Evolutionary conservation across 2,888 invertebrate genomes (phyloP).

Genomic region (Bimastos eiseni): DNA sequence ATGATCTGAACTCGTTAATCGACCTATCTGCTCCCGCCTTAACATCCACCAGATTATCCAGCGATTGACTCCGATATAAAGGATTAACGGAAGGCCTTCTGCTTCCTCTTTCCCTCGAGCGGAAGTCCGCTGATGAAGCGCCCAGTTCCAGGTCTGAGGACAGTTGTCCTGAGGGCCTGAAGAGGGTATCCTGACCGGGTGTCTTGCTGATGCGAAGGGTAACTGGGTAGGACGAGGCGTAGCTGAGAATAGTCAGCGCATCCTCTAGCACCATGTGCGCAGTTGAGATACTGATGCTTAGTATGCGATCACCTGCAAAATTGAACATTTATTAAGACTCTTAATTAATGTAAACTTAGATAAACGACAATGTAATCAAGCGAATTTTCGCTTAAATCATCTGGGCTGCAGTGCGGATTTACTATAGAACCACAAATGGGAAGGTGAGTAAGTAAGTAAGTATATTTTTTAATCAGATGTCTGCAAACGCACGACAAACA

Average conservation of each 20-base stretch:
- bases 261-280: constrained; percentile 87
- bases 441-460: too few relatives aligned
- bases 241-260: constrained; percentile 82
- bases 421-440: too few relatives aligned
- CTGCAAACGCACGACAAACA: too few relatives aligned
- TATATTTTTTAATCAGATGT: too few relatives aligned
- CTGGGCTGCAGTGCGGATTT: too few relatives aligned
- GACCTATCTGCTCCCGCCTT: background rate
- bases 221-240: constrained; percentile 81
- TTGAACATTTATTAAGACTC: background rate
- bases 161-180: background rate
- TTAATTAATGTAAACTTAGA: background rate
- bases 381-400: too few relatives aligned
- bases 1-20: background rate
- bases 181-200: background rate
- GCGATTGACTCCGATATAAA: background rate
- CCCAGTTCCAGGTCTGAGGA: background rate
- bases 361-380: background rate
- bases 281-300: constrained; percentile 82
- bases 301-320: constrained; percentile 81
- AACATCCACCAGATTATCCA: background rate
- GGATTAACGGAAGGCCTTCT: background rate
- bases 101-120: background rate
- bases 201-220: constrained; percentile 64
- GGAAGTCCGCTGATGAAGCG: background rate